Base-by-base conservation (phyloP, 2,888 invertebrate species). In the Coleophora flavipennella region DNA sequence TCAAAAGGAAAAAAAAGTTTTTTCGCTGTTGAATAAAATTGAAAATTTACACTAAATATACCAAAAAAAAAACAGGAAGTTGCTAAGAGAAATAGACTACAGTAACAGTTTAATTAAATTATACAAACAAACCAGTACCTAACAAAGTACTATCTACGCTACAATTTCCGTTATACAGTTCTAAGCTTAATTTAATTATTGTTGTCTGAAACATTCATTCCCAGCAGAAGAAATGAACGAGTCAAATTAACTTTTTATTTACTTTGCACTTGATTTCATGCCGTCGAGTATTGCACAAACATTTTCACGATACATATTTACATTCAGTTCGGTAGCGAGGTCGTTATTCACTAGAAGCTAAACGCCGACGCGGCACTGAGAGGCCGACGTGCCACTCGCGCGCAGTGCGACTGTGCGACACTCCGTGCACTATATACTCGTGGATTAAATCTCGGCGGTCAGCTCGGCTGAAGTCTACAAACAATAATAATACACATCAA, bases 201-300 rank as follows among this genome's bases (percentile, higher is more conserved):
- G 42, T 44, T 42, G 51, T 56, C 45, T 54, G 50, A 55, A 42
- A 52, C 61, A 57, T 62, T 58, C 66, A 61, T 54, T 51, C 62
- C 57, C 55, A 44, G 37, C 55, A 45, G 34, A 46, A 59, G 60
- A 49, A 54, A 58, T 62, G 59, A 65, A 60, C 54, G 60, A 54
- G 43, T 55, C 55, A 57, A 62, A 62, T 40, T 38, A 33, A 39
- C 40, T 42, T 31, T 53, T 46, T 49, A 50, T 45, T 54, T 55
- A 60, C 42, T 63, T 64, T 64, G 59, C 66, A 65, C 62, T 63
- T 62, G 55, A 46, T 61, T 57, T 50, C 49, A 54, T 60, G 54
- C 59, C 59, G 51, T 57, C 59, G 60, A 59, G 59, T 74, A 71
- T 74, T 74, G 76, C 74, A 74, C 76, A 56, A 61, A 67, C 57